Base-by-base conservation (phyloP, 2,888 invertebrate genomes). In the Caenorhabditis imperialis region DNA sequence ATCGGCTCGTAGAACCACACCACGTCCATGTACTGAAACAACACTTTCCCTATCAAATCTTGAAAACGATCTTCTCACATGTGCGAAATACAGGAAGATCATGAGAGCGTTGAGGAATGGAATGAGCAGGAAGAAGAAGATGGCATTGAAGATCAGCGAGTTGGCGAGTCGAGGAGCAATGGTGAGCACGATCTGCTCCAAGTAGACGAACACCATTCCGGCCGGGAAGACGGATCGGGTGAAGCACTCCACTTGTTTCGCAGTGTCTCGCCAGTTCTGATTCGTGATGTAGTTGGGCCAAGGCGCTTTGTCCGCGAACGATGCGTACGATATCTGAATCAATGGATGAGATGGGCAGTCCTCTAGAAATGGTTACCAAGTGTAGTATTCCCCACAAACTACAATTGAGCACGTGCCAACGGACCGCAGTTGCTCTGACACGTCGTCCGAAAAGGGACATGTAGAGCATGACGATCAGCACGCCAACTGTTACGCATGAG, bases 171-270 rank as follows among this genome's bases (percentile, higher is more conserved):
- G 38, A 4, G 80, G 80, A 6, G 71, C 70, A 22, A 78, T 62
- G 10, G 75, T 75, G 1, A 80, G 44, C 7, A 78, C 48, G 50
- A 80, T 80, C 35, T 57, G 63, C 27, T 80, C 80, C 7, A 80
- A 37, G 38, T 70, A 78, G 4, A 80, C 75, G 48, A 80, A 80
- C 8, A 80, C 54, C 80, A 80, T 80, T 40, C 80, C 80, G 5
- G 80, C 78, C 5, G 80, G 80, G 47, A 80, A 80, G 4, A 80
- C 73, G 45, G 77, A 78, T 27, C 80, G 55, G 3, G 80, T 80
- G 47, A 80, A 62, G 42, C 77, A 78, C 35, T 80, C 80, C 33
- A 80, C 80, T 23, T 78, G 76, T 20, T 54, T 60, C 6, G 63
- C 63, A 10, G 70, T 71, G 20, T 63, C 72, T 16, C 50, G 20